Conservation (phyloP, 2,113 vertebrate genomes). For the Lampris incognitus region DNA sequence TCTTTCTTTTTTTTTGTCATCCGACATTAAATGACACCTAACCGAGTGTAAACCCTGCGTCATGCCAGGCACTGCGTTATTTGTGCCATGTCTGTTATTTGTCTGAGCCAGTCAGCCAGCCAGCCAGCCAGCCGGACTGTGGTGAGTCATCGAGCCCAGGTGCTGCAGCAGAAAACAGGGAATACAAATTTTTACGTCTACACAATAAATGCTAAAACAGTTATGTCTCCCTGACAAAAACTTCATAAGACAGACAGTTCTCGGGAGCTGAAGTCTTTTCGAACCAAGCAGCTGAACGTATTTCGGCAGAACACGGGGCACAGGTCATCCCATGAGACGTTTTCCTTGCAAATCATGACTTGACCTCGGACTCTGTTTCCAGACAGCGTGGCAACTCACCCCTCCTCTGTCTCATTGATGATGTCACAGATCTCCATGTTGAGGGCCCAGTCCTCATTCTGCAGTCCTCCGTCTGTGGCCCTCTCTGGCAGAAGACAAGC, state of each 20-base stretch:
- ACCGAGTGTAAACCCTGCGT: no score
- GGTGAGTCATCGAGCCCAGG: no score
- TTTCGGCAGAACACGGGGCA: not conserved
- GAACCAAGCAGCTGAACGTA: not conserved
- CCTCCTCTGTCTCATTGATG: slow-evolving; percentile 98
- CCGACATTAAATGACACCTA: no score
- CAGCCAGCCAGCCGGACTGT: slow-evolving; percentile 2
- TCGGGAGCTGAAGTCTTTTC: not conserved
- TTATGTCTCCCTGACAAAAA: slow-evolving; percentile 17
- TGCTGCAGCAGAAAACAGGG: no score
- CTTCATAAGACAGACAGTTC: not conserved
- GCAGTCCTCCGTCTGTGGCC: slow-evolving; percentile 95
- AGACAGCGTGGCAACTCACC: slow-evolving; percentile 81
- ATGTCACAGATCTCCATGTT: slow-evolving; percentile 99
- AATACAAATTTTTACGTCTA: no score
- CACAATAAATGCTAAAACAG: slow-evolving; percentile 23
- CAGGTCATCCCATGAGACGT: not conserved
- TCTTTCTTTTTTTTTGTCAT: no score
- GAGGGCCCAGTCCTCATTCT: slow-evolving; percentile 96
- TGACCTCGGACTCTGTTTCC: not conserved
- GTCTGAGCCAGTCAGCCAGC: slow-evolving; percentile 31
- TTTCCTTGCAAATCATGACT: not conserved
- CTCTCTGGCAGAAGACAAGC: slow-evolving; percentile 84
- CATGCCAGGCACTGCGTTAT: not conserved
- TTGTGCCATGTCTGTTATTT: slow-evolving; percentile 41